phyloP scores from a whole-genome alignment of 2,888 invertebrate species.

The Drosophila recens region DNA sequence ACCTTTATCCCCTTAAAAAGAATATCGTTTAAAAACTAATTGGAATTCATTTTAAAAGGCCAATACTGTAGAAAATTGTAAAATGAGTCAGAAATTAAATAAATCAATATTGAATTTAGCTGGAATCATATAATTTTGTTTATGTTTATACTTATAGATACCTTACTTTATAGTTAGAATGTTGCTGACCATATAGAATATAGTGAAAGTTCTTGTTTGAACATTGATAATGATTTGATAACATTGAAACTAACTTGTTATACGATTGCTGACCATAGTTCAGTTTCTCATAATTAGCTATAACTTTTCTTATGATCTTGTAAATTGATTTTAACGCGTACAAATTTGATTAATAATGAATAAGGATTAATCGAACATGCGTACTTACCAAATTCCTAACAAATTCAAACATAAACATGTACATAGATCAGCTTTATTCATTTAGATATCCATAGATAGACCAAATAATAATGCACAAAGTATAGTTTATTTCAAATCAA shows the following conservation, averaged over 20 bases:
- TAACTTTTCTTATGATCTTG: neutral
- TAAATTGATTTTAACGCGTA: neutral
- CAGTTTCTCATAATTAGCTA: neutral
- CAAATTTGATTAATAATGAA: neutral
- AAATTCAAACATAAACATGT: neutral
- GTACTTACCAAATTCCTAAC: neutral
- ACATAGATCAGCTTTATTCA: neutral
- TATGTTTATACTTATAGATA: too few species aligned
- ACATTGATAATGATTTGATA: too few species aligned
- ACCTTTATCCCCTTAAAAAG: too few species aligned
- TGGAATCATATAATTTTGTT: too few species aligned
- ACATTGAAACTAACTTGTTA: neutral
- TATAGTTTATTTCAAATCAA: constrained; percentile 10
- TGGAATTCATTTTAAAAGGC: too few species aligned
- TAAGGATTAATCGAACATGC: neutral
- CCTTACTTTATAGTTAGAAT: too few species aligned
- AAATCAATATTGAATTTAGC: too few species aligned
- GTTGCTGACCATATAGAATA: too few species aligned
- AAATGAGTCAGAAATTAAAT: too few species aligned
- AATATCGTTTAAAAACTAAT: too few species aligned
- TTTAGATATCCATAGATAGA: neutral
- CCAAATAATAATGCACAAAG: neutral
- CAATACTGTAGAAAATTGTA: too few species aligned
- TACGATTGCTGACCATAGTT: neutral
- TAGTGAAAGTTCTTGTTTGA: too few species aligned